Evolutionary conservation across 2,888 invertebrate genomes (phyloP).

Genomic region (Pseudanteris insignis): DNA sequence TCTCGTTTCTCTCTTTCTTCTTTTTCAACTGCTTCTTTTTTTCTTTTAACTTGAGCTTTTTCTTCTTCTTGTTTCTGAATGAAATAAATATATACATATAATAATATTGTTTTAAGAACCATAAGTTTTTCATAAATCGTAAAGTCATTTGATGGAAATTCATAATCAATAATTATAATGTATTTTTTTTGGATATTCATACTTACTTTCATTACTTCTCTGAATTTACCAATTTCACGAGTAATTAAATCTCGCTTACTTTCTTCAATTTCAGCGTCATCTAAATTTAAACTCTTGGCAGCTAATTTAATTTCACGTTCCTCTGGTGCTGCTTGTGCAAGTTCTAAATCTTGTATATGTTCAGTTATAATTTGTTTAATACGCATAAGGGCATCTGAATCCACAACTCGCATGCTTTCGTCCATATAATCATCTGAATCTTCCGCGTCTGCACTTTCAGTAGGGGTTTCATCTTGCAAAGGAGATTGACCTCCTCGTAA

Average conservation of each 20-base stretch:
- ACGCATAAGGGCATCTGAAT: constrained; percentile 78
- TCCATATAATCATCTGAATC: constrained; percentile 77
- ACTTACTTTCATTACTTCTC: constrained; percentile 94
- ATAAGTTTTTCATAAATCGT: too few species aligned
- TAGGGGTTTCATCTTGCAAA: constrained; percentile 71
- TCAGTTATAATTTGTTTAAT: constrained; percentile 85
- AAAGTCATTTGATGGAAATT: too few species aligned
- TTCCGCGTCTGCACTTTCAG: constrained; percentile 69
- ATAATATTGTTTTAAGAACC: too few species aligned
- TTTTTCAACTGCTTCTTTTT: constrained; percentile 74
- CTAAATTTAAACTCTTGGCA: constrained; percentile 68
- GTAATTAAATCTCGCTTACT: constrained; percentile 96
- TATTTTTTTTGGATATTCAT: too few species aligned
- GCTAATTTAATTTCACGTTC: constrained; percentile 68
- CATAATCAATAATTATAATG: too few species aligned
- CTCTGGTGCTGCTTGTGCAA: constrained; percentile 67
- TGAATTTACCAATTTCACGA: constrained; percentile 96
- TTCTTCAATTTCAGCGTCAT: constrained; percentile 92
- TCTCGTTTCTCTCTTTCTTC: constrained; percentile 70
- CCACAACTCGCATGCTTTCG: constrained; percentile 78
- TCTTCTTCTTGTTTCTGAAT: constrained; percentile 80
- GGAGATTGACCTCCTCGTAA: constrained; percentile 70
- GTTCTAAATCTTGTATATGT: constrained; percentile 69
- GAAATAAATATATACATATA: too few species aligned
- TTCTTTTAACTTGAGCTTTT: constrained; percentile 73